Conservation (phyloP, 2,888 invertebrate species). For the Cyclophora punctaria region DNA sequence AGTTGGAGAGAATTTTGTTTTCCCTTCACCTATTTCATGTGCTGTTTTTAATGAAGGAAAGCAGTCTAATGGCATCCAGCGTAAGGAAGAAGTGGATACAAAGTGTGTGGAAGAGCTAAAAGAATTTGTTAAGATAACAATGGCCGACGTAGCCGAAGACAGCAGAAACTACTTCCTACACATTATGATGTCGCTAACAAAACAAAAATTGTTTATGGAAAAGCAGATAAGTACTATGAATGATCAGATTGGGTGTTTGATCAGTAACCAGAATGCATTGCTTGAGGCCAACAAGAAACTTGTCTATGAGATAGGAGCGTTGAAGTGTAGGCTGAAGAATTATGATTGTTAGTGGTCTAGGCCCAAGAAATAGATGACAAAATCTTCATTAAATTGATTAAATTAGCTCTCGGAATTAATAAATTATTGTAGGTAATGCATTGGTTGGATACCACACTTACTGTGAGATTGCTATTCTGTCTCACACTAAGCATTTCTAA, state of each 20-base stretch:
- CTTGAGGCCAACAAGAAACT: conserved; percentile 68
- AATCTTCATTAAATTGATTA: neutral
- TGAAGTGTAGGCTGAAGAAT: no score
- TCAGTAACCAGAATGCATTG: conserved; percentile 55
- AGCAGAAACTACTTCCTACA: conserved; percentile 61
- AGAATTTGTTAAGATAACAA: conserved; percentile 52
- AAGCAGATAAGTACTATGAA: conserved; percentile 51
- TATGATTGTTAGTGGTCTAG: no score
- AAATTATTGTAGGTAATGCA: neutral
- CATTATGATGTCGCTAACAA: conserved; percentile 67
- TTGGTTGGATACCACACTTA: no score
- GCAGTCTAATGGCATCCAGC: conserved; percentile 20
- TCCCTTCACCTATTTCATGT: conserved; percentile 40
- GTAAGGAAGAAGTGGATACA: conserved; percentile 35
- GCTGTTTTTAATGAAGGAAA: conserved; percentile 24
- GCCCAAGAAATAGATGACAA: no score
- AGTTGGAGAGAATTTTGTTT: conserved; percentile 38
- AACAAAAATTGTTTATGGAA: conserved; percentile 63
- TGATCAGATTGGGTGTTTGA: conserved; percentile 47
- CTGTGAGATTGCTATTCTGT: no score
- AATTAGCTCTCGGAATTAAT: neutral
- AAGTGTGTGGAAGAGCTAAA: conserved; percentile 53
- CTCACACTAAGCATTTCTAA: no score
- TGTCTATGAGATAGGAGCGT: conserved; percentile 52
- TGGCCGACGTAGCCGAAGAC: conserved; percentile 58